These are phyloP conservation scores for Tricholaema leucomelas DNA, from an alignment of 2,113 vertebrate species.

Conservation along the genomic window DNA sequence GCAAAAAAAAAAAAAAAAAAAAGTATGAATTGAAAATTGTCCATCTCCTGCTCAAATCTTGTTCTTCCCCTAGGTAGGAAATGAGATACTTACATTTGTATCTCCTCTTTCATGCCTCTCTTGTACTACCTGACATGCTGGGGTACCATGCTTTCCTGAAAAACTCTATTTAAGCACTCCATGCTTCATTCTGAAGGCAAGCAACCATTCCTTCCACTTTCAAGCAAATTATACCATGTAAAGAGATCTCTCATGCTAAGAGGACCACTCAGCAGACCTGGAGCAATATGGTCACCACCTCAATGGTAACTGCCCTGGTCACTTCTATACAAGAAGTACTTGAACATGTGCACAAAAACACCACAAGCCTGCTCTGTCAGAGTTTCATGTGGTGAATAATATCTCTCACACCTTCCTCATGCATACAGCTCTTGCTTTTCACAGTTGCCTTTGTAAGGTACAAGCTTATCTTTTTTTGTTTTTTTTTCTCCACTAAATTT, in stretches of 20 bases:
- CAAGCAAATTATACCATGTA: not conserved
- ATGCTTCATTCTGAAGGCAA: not conserved
- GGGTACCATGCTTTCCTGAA: not conserved
- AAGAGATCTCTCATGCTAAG: not conserved
- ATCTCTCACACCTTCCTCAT: not conserved
- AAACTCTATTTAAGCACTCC: not conserved
- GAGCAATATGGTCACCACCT: not conserved
- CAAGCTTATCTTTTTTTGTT: not conserved
- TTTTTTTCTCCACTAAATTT: not conserved
- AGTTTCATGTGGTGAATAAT: rapidly evolving
- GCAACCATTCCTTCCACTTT: not conserved
- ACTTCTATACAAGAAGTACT: not conserved
- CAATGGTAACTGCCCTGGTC: not conserved
- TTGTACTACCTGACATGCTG: not conserved
- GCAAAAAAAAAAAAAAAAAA: not conserved
- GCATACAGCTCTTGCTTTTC: not conserved
- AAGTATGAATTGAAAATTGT: not conserved
- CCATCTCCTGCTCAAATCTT: not conserved
- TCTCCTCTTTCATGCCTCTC: not conserved
- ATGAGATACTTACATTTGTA: not conserved
- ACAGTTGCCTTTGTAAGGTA: not conserved
- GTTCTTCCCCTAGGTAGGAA: not conserved
- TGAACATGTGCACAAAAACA: rapidly evolving
- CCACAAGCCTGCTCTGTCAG: rapidly evolving
- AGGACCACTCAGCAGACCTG: not conserved